phyloP scores from a whole-genome alignment of 2,113 vertebrate genomes.

The Megaleporinus macrocephalus region DNA sequence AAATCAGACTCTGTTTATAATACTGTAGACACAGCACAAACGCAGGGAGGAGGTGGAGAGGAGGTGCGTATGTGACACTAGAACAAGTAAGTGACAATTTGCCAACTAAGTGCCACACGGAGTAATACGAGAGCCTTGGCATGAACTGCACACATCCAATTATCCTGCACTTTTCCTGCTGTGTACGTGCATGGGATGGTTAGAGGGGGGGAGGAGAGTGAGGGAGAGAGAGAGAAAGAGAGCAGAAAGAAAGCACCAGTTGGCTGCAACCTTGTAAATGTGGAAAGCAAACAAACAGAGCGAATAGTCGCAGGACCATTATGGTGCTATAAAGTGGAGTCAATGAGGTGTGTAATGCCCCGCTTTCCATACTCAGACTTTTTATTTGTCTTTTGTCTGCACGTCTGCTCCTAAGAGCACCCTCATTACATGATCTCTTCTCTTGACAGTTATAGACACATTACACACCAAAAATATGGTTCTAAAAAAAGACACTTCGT shows the following conservation, averaged over 20 bases:
- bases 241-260: slow-evolving; percentile 49
- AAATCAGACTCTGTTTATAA: slow-evolving; percentile 14
- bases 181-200: not conserved
- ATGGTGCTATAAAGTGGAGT: slow-evolving; percentile 68
- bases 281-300: slow-evolving; percentile 68
- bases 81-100: not conserved
- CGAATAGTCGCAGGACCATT: slow-evolving; percentile 58
- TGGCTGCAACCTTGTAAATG: slow-evolving; percentile 63
- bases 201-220: not conserved
- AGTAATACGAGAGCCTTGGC: not conserved
- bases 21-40: not conserved
- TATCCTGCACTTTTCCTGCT: slow-evolving; percentile 36
- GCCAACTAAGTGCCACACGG: not conserved
- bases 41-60: not conserved
- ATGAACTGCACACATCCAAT: slow-evolving; percentile 40
- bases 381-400: slow-evolving; percentile 45
- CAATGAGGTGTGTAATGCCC: slow-evolving; percentile 69
- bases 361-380: slow-evolving; percentile 68
- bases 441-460: not conserved
- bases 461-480: not conserved
- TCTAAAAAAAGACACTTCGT: not conserved
- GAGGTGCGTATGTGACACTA: not conserved
- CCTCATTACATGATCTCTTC: not conserved
- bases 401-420: slow-evolving; percentile 38
- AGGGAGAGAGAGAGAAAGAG: not conserved